phyloP scores from a whole-genome alignment of 2,113 vertebrate species.

The Phycodurus eques region DNA sequence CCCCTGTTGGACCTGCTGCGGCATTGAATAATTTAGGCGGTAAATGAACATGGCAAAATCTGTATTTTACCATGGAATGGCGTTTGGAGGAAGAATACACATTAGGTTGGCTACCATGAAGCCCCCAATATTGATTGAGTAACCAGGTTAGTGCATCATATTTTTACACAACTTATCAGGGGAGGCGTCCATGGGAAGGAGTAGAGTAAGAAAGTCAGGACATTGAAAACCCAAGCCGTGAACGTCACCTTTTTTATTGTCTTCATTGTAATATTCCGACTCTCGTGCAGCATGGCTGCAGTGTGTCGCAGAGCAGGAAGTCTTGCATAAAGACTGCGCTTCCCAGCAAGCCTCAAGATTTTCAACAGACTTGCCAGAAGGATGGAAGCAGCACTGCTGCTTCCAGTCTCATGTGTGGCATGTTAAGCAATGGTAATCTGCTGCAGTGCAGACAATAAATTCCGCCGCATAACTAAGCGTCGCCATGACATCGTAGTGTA shows the following conservation, averaged over 20 bases:
- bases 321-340: constrained; percentile 39
- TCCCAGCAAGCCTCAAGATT: constrained; percentile 58
- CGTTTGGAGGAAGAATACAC: constrained; percentile 48
- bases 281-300: constrained; percentile 15
- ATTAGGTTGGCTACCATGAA: constrained; percentile 22
- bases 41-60: constrained; percentile 18
- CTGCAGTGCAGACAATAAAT: constrained; percentile 75
- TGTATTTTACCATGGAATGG: constrained; percentile 51
- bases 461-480: constrained; percentile 69
- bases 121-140: constrained; percentile 33
- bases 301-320: constrained; percentile 50
- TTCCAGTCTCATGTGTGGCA: constrained; percentile 68
- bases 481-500: constrained; percentile 62
- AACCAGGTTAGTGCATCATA: constrained; percentile 40
- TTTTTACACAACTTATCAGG: constrained; percentile 11
- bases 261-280: constrained; percentile 12
- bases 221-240: neutral
- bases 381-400: constrained; percentile 66
- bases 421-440: constrained; percentile 76
- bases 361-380: constrained; percentile 59
- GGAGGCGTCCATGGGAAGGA: constrained; percentile 11
- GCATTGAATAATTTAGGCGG: constrained; percentile 62
- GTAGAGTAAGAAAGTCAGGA: neutral
- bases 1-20: constrained; percentile 50
- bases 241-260: constrained; percentile 13